Evolutionary conservation across 2,797 vertebrate species (phyloP).

Genomic region (Coregonus suidteri): DNA sequence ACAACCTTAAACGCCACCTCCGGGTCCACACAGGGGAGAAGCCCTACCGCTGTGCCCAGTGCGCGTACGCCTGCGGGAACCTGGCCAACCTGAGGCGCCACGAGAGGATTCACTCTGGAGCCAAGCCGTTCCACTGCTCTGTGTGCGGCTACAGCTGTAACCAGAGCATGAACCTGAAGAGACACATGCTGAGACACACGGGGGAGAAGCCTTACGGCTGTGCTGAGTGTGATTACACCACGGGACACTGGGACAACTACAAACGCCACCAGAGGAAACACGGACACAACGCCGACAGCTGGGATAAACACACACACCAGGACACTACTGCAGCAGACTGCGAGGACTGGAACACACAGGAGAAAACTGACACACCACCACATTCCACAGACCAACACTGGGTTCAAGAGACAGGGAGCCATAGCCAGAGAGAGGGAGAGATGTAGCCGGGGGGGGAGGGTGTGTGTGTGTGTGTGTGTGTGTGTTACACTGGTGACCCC

Average conservation of each 20-base stretch:
- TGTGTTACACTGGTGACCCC: conserved; percentile 47
- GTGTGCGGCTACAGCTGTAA: conserved; percentile 95
- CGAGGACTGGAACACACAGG: too few relatives aligned
- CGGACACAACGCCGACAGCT: conserved; percentile 81
- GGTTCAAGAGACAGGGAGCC: too few relatives aligned
- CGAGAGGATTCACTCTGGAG: conserved; percentile 92
- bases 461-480: conserved; percentile 3
- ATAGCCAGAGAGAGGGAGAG: too few relatives aligned
- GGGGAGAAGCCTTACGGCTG: conserved; percentile 93
- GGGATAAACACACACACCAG: conserved; percentile 68
- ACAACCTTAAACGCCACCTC: conserved; percentile 94
- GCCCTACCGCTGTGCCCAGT: conserved; percentile 90
- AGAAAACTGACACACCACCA: too few relatives aligned
- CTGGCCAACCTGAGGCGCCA: conserved; percentile 96
- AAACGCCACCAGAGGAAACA: conserved; percentile 98
- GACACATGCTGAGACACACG: conserved; percentile 94
- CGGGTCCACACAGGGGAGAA: conserved; percentile 94
- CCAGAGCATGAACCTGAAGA: conserved; percentile 98
- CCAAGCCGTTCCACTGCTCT: conserved; percentile 92
- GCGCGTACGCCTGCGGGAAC: conserved; percentile 93
- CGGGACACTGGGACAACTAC: conserved; percentile 98
- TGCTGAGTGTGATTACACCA: conserved; percentile 88
- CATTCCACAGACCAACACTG: too few relatives aligned
- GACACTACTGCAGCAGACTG: not conserved
- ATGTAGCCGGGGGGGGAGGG: not conserved